A percentile compares a stretch with the other conserved stretches of the same genome.
Conservation (phyloP, 2,797 vertebrate genomes). For the Pseudomugil gertrudae region DNA sequence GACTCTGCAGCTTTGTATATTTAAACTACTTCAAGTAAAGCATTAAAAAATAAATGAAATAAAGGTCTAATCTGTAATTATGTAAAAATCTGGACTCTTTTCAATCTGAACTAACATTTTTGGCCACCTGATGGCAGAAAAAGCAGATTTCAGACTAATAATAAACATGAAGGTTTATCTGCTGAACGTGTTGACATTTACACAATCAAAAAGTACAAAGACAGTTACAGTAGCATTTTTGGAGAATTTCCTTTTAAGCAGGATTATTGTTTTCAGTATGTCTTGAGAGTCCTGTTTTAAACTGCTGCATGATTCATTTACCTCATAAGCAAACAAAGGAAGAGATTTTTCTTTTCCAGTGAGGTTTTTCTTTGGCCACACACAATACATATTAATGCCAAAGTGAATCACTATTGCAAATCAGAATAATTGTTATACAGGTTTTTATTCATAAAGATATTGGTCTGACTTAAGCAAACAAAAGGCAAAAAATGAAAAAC, state of each 20-base stretch:
- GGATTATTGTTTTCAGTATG: background rate
- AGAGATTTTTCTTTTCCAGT: background rate
- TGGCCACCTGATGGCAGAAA: conserved; percentile 1
- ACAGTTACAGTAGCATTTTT: background rate
- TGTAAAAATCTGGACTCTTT: background rate
- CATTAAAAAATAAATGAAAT: background rate
- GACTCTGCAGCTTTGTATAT: background rate
- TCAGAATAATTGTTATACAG: background rate
- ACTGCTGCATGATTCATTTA: background rate
- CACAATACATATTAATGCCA: background rate
- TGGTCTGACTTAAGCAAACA: too few species aligned
- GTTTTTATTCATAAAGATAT: too few species aligned
- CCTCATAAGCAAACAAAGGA: too few species aligned
- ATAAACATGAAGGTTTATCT: background rate
- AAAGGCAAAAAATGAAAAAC: too few species aligned
- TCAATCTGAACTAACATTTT: background rate
- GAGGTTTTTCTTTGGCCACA: background rate
- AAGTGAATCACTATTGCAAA: background rate
- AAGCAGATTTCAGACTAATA: background rate
- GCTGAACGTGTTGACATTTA: background rate
- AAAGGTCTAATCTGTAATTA: background rate
- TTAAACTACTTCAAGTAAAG: background rate
- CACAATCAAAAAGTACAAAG: too few species aligned
- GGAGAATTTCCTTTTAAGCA: background rate
- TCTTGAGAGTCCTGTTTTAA: background rate